Conservation (phyloP, 2,113 vertebrate species). For the Ochotona curzoniae region DNA sequence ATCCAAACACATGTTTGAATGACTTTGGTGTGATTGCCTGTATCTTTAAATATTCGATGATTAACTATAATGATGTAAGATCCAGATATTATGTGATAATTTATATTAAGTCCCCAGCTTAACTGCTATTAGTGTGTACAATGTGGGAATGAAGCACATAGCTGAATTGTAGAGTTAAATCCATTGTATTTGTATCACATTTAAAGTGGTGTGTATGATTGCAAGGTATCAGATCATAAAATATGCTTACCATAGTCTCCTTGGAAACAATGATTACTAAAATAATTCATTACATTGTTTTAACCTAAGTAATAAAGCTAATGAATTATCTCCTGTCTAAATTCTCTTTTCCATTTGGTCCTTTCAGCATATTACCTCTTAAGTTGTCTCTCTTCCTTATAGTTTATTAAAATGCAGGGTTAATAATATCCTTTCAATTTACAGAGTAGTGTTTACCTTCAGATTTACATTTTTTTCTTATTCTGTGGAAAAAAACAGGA, state of each 20-base stretch:
- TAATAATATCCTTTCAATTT: conserved; percentile 48
- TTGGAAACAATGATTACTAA: conserved; percentile 58
- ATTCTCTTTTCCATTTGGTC: not conserved
- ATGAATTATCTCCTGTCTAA: conserved; percentile 32
- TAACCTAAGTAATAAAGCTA: conserved; percentile 47
- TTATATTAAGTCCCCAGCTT: not conserved
- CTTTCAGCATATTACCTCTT: not conserved
- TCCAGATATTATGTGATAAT: not conserved
- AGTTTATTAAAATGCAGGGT: not conserved
- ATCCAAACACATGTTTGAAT: not conserved
- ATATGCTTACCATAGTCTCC: conserved; percentile 59
- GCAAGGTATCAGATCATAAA: not conserved
- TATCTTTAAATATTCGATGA: conserved; percentile 6
- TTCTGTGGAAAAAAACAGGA: too few relatives aligned
- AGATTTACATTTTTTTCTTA: too few relatives aligned
- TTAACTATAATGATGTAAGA: conserved; percentile 40
- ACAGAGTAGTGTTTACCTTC: not conserved
- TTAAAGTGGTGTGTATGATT: not conserved
- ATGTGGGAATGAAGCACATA: not conserved
- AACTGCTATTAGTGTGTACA: not conserved
- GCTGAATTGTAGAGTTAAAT: not conserved
- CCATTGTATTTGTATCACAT: not conserved
- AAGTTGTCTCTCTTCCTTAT: not conserved
- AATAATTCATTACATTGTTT: conserved; percentile 57
- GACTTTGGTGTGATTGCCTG: not conserved